phyloP scores from a whole-genome alignment of 2,113 vertebrate genomes.

The Syrrhaptes paradoxus region DNA sequence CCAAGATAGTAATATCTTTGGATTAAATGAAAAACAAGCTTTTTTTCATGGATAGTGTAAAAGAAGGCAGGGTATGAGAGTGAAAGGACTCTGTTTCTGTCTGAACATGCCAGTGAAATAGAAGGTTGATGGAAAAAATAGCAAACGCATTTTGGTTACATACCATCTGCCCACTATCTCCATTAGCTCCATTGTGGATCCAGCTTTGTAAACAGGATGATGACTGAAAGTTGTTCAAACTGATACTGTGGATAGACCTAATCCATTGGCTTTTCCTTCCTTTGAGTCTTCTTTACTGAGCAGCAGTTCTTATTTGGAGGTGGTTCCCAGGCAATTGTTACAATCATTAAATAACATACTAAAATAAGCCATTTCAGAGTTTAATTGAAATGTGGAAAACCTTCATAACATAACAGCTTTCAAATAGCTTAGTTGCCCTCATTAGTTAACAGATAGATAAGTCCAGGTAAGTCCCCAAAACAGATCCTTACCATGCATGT shows the following conservation, averaged over 20 bases:
- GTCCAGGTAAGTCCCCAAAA: background rate
- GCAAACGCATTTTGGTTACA: background rate
- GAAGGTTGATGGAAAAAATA: background rate
- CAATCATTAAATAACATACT: background rate
- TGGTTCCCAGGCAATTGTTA: background rate
- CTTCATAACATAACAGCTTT: background rate
- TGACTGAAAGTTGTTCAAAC: background rate
- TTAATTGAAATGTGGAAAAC: background rate
- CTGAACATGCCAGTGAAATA: background rate
- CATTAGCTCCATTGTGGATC: accelerated
- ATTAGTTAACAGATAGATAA: background rate
- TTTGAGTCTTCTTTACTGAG: background rate
- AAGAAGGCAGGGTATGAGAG: background rate
- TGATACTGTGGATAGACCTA: background rate
- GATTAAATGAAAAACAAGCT: background rate
- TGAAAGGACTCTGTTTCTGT: background rate
- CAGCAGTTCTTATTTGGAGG: background rate
- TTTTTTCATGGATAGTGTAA: background rate
- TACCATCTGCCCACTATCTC: background rate
- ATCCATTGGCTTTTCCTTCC: background rate
- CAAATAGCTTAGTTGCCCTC: background rate
- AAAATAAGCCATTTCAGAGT: background rate
- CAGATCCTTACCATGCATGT: accelerated
- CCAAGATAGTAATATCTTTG: background rate
- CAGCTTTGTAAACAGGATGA: background rate